Conservation (phyloP, 2,113 vertebrate species). For the Cavia porcellus region DNA sequence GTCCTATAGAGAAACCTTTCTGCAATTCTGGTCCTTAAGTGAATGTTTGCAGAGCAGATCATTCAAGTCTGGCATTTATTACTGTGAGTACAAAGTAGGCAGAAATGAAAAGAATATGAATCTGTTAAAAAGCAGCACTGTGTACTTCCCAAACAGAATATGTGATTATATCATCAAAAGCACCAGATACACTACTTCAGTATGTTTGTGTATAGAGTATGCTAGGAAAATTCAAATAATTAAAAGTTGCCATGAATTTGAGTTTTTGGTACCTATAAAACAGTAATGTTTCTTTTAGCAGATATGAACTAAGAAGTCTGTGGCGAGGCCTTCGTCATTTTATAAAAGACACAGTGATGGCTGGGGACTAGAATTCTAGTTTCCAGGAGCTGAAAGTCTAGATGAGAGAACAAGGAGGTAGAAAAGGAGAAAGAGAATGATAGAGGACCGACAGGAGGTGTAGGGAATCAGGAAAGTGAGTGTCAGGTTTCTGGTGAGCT, state of each 20-base stretch:
- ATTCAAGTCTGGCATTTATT: not conserved
- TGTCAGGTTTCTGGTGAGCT: not conserved
- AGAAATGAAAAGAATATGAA: not conserved
- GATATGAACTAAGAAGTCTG: not conserved
- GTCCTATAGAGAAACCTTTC: not conserved
- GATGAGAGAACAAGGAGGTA: not conserved
- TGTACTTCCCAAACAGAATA: conserved; percentile 12
- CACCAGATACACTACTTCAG: not conserved
- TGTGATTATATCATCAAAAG: not conserved
- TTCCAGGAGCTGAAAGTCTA: not conserved
- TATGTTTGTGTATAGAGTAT: not conserved
- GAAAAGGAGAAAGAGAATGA: not conserved
- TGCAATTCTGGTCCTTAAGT: not conserved
- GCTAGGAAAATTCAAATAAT: not conserved
- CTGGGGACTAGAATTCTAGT: not conserved
- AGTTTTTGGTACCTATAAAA: not conserved
- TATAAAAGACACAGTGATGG: not conserved
- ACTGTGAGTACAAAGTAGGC: conserved; percentile 22
- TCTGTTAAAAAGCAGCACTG: not conserved
- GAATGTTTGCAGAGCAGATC: conserved; percentile 31
- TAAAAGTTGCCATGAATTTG: not conserved
- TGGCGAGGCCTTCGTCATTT: not conserved
- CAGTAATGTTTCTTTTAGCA: not conserved
- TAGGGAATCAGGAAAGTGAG: too few species aligned
- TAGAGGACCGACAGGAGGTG: not conserved